A percentile compares a stretch with the other conserved stretches of the same genome.
These are phyloP conservation scores for Apodemia arnacis DNA, from an alignment of 2,888 invertebrate species.

Conservation along the genomic window DNA sequence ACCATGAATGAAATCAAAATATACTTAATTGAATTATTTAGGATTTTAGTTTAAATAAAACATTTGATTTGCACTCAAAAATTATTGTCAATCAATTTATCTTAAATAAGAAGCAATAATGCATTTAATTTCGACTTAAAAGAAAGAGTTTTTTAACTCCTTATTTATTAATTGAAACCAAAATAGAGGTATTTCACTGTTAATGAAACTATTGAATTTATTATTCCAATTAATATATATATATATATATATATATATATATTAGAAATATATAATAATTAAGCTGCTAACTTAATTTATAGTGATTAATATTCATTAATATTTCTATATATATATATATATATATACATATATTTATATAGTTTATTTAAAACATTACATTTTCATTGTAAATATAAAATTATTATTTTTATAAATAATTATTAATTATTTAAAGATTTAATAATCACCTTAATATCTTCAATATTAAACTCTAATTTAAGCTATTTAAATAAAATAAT, in stretches of 20 bases:
- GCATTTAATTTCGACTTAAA: slow-evolving; percentile 87
- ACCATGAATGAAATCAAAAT: slow-evolving; percentile 18
- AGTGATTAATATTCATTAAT: slow-evolving; percentile 92
- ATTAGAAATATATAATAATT: slow-evolving; percentile 92
- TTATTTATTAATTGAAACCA: slow-evolving; percentile 94
- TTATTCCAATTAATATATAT: slow-evolving; percentile 88
- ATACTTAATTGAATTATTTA: slow-evolving; percentile 91
- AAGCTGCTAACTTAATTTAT: slow-evolving; percentile 96
- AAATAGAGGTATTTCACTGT: slow-evolving; percentile 96
- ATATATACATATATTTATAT: slow-evolving; percentile 91
- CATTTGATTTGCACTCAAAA: slow-evolving; percentile 87
- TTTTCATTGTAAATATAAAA: slow-evolving; percentile 96
- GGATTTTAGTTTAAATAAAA: slow-evolving; percentile 90
- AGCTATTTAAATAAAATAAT: slow-evolving; percentile 87
- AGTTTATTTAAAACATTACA: slow-evolving; percentile 96
- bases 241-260: slow-evolving; percentile 7
- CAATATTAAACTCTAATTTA: slow-evolving; percentile 90
- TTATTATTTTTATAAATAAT: slow-evolving; percentile 88
- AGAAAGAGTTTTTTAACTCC: slow-evolving; percentile 91
- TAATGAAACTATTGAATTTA: slow-evolving; percentile 94
- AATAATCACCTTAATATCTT: slow-evolving; percentile 90
- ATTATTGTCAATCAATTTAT: slow-evolving; percentile 90
- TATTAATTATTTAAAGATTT: not conserved
- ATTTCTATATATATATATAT: slow-evolving; percentile 87
- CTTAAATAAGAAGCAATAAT: slow-evolving; percentile 94